Conservation (phyloP, 2,113 vertebrate species). For the Podarcis raffonei region DNA sequence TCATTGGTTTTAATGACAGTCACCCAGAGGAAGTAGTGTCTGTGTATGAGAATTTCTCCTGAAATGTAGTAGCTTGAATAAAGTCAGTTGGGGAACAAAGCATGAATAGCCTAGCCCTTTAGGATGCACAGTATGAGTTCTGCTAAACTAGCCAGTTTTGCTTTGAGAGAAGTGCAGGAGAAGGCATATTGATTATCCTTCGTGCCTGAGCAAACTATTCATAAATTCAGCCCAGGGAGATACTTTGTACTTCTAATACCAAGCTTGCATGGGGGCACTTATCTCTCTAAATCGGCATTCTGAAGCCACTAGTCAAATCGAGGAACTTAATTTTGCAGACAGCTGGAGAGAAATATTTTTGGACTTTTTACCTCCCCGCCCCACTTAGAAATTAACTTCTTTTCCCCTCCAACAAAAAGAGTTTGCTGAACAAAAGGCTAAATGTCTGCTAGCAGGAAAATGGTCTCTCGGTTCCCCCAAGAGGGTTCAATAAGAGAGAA, state of each 20-base stretch:
- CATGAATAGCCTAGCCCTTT: neutral
- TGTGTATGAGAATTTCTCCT: neutral
- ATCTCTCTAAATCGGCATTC: constrained; percentile 19
- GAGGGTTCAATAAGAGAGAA: constrained; percentile 3
- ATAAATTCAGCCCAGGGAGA: neutral
- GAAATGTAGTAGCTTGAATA: neutral
- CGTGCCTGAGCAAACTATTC: neutral
- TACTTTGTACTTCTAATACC: neutral
- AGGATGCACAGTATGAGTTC: neutral
- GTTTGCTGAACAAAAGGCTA: neutral
- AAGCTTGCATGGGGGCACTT: rapidly evolving
- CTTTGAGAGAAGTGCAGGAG: neutral
- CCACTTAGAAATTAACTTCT: neutral
- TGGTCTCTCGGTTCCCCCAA: neutral
- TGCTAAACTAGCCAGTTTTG: neutral
- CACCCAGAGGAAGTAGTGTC: neutral
- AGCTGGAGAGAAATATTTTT: neutral
- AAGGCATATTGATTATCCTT: constrained; percentile 7
- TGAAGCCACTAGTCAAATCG: neutral
- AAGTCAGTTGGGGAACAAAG: neutral
- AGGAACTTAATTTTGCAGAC: neutral
- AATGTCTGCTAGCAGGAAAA: neutral
- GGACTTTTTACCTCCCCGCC: neutral
- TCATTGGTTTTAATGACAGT: neutral
- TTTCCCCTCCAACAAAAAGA: neutral